Base-by-base conservation (phyloP, 1,140 invertebrate species). In the Pygmarrhopalites habei region DNA sequence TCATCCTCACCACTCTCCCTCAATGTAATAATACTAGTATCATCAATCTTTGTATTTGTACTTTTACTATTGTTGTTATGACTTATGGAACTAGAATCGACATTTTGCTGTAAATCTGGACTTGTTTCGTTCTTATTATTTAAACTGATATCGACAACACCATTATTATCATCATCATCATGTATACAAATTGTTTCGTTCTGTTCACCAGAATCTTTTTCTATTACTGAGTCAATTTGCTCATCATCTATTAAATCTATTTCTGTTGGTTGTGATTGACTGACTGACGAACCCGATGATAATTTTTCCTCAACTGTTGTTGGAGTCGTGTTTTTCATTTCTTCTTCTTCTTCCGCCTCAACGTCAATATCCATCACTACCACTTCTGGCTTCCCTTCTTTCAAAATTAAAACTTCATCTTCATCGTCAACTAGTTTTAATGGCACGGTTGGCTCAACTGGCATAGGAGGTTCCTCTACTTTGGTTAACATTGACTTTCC, bases 321-420 rank as follows among this genome's bases (percentile, higher is more conserved):
- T 15, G 5, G 32, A 15, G 5, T 35, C 32, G 5, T 15, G 7
- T 64, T 39, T 43, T 74, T 72, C 15, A 58, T 64, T 66, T 61
- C 49, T 47, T 61, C 57, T 44, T 51, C 44, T 39, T 30, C 56
- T 57, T 72, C 67, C 15, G 65, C 56, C 46, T 74, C 71, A 12
- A 69, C 65, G 30, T 67, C 66, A 12, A 67, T 66, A 55, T 64
- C 69, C 60, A 66, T 65, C 28, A 72, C 60, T 35, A 66, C 57
- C 15, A 65, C 62, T 55, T 71, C 70, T 51, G 68, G 74, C 75
- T 60, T 76, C 65, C 61, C 64, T 60, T 72, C 71, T 64, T 67
- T 62, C 19, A 72, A 53, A 70, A 74, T 68, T 51, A 74, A 71
- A 47, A 72, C 73, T 71, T 73, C 72, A 41, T 78, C 78, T 39